phyloP scores from a whole-genome alignment of 2,888 invertebrate genomes.

The Euphydryas editha region DNA sequence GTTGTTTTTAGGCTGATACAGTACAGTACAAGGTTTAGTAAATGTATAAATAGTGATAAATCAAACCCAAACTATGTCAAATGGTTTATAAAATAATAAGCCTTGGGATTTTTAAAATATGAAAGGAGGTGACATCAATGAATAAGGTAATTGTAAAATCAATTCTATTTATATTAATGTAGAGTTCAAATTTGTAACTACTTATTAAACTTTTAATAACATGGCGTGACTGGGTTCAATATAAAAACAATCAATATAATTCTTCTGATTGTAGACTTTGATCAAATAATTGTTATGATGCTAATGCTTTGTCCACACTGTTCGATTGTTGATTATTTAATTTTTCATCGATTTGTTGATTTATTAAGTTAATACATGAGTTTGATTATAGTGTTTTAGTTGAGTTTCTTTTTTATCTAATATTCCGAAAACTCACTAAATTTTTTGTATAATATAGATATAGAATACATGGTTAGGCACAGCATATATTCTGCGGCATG shows the following conservation, averaged over 20 bases:
- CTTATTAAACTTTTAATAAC: slow-evolving; percentile 2
- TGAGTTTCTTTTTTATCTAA: too few relatives aligned
- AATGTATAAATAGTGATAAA: background rate
- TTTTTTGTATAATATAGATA: too few relatives aligned
- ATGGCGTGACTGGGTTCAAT: slow-evolving; percentile 28
- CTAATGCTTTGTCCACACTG: background rate
- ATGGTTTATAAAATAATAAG: background rate
- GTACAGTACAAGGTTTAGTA: too few relatives aligned
- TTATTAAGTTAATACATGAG: background rate
- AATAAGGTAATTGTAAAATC: background rate
- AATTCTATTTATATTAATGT: background rate
- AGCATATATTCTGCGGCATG: too few relatives aligned
- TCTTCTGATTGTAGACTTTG: slow-evolving; percentile 14
- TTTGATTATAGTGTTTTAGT: background rate
- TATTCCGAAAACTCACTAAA: too few relatives aligned
- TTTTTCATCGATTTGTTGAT: slow-evolving; percentile 16
- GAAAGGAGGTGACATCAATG: background rate
- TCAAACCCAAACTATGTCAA: background rate
- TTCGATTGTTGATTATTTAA: too few relatives aligned
- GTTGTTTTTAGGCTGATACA: too few relatives aligned
- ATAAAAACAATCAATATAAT: slow-evolving; percentile 23
- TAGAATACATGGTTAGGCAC: too few relatives aligned
- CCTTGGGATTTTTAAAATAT: slow-evolving; percentile 11
- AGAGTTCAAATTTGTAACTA: slow-evolving; percentile 4
- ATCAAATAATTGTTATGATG: slow-evolving; percentile 5